A percentile compares a stretch with the other conserved stretches of the same genome.
Conservation (phyloP, 2,113 vertebrate species). For the Oncorhynchus masou region DNA sequence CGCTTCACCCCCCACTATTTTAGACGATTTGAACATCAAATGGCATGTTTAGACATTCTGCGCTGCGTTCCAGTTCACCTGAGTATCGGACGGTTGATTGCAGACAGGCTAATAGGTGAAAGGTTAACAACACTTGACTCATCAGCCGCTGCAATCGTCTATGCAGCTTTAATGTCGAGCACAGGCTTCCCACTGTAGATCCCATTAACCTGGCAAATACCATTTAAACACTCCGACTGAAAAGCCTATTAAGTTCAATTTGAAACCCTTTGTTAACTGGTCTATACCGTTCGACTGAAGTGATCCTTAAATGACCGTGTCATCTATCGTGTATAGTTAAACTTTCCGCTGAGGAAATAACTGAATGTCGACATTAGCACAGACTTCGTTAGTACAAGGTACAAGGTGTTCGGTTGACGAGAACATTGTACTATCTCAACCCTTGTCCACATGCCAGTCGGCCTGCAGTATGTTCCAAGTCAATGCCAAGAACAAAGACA, state of each 20-base stretch:
- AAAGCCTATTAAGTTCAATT: slow-evolving; percentile 64
- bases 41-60: slow-evolving; percentile 13
- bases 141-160: slow-evolving; percentile 64
- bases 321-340: background rate
- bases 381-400: background rate
- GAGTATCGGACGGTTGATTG: slow-evolving; percentile 43
- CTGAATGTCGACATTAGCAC: background rate
- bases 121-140: slow-evolving; percentile 72
- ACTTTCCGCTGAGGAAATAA: background rate
- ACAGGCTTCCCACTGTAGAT: slow-evolving; percentile 62
- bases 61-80: slow-evolving; percentile 18
- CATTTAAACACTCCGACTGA: slow-evolving; percentile 64
- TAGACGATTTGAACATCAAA: background rate
- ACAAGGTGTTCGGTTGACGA: background rate
- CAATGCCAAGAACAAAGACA: background rate
- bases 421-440: too few species aligned
- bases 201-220: slow-evolving; percentile 70
- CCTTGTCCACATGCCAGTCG: background rate
- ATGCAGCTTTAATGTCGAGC: slow-evolving; percentile 60
- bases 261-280: slow-evolving; percentile 50
- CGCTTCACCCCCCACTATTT: background rate
- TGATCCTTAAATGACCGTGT: slow-evolving; percentile 13
- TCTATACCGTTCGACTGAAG: slow-evolving; percentile 1
- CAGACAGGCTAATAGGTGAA: slow-evolving; percentile 60
- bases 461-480: too few species aligned